phyloP scores from a whole-genome alignment of 2,113 vertebrate species.

The Pygoscelis antarcticus region DNA sequence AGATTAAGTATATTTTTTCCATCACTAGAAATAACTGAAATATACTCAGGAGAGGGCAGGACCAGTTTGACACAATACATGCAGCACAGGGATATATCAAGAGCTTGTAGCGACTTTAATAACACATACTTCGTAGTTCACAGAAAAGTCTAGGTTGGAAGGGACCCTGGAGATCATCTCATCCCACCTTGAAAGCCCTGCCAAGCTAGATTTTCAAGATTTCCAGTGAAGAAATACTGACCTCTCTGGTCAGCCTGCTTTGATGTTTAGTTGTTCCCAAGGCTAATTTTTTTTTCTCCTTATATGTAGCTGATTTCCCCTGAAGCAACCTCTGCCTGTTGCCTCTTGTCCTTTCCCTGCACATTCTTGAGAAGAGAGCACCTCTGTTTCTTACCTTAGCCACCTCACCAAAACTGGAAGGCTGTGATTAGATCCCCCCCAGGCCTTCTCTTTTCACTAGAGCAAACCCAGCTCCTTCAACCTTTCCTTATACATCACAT shows the following conservation, averaged over 20 bases:
- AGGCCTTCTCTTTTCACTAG: neutral
- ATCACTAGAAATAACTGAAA: neutral
- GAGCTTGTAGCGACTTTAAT: neutral
- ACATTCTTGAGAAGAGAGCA: neutral
- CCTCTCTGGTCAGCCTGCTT: neutral
- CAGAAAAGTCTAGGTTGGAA: neutral
- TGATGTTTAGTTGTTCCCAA: neutral
- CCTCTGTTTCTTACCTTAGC: neutral
- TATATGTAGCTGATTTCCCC: neutral
- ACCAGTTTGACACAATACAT: neutral
- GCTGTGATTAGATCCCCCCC: neutral
- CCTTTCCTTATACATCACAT: neutral
- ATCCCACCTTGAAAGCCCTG: neutral
- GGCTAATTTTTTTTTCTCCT: neutral
- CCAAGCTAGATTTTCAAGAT: neutral
- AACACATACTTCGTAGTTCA: neutral
- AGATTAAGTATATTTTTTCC: neutral
- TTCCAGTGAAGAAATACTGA: neutral
- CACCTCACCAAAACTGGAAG: neutral
- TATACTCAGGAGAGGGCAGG: neutral
- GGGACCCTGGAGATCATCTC: neutral
- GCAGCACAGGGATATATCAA: neutral
- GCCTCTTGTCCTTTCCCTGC: neutral
- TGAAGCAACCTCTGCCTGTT: neutral
- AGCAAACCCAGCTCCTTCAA: neutral